phyloP scores from a whole-genome alignment of 1,140 invertebrate species.

The Planococcus citri region DNA sequence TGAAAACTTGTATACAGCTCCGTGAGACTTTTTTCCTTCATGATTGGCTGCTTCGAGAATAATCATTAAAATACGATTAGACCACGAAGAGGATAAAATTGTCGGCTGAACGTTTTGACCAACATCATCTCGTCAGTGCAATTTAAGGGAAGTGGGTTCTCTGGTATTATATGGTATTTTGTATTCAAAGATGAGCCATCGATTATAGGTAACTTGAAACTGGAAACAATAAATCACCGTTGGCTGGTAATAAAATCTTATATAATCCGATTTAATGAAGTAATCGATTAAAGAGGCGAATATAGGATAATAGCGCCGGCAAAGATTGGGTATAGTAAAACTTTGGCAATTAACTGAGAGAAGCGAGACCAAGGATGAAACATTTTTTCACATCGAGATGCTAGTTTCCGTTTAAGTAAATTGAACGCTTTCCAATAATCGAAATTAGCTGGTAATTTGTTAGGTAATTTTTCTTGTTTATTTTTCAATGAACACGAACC shows the following conservation, averaged over 20 bases:
- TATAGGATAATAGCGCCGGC: neutral
- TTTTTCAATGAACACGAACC: neutral
- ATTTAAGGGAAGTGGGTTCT: too few relatives aligned
- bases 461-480: neutral
- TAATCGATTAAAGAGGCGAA: neutral
- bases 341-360: neutral
- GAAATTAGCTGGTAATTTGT: slow-evolving; percentile 7
- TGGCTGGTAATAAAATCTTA: neutral
- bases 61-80: neutral
- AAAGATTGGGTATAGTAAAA: neutral
- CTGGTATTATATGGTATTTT: too few relatives aligned
- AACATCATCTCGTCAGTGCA: too few relatives aligned
- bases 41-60: neutral
- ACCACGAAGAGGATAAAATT: neutral
- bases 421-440: slow-evolving; percentile 3
- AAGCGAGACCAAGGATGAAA: neutral
- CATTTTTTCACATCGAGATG: neutral
- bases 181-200: neutral
- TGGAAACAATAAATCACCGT: neutral
- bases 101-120: neutral
- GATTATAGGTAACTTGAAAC: neutral
- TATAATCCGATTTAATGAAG: neutral
- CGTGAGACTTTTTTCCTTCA: neutral
- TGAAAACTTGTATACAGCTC: neutral
- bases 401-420: neutral